Base-by-base conservation (phyloP, 1,140 invertebrate genomes). In the Hormaphis cornu region DNA sequence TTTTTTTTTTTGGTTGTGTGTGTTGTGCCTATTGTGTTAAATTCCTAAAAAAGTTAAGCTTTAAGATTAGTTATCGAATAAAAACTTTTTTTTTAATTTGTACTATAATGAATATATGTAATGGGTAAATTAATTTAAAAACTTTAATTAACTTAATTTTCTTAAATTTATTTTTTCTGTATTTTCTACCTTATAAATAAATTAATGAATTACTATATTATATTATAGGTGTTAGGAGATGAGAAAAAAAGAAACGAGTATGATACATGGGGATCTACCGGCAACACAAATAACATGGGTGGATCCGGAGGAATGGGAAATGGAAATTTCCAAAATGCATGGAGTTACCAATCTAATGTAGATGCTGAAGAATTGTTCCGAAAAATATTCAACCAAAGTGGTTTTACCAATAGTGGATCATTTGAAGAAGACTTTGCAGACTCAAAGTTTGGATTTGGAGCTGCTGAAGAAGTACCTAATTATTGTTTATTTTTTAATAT, bases 341-440 rank as follows among this genome's bases (percentile, higher is more conserved):
- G 89, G 89, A 83, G 90, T 72, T 96, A 90, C 74, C 87, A 89
- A 72, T 91, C 93, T 0, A 87, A 85, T 1, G 87, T 97, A 69
- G 92, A 98, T 79, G 94, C 96, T 6, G 95, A 99, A 77, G 95
- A 98, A 78, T 78, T 98, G 6, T 99, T 99, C 79, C 82, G 89
- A 54, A 91, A 90, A 78, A 93, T 93, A 73, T 93, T 92, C 77
- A 89, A 89, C 10, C 86, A 91, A 73, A 85, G 83, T 69, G 87
- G 84, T 16, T 83, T 82, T 75, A 76, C 76, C 44, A 77, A 81
- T 46, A 33, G 8, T 66, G 18, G 4, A 24, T 35, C 18, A 3
- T 66, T 48, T 48, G 89, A 86, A 74, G 86, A 87, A 71, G 92
- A 95, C 76, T 95, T 88, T 83, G 86, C 88, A 24, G 91, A 95